These are phyloP conservation scores for Clarias macrocephalus DNA, from an alignment of 2,113 vertebrate species.

Conservation along the genomic window DNA sequence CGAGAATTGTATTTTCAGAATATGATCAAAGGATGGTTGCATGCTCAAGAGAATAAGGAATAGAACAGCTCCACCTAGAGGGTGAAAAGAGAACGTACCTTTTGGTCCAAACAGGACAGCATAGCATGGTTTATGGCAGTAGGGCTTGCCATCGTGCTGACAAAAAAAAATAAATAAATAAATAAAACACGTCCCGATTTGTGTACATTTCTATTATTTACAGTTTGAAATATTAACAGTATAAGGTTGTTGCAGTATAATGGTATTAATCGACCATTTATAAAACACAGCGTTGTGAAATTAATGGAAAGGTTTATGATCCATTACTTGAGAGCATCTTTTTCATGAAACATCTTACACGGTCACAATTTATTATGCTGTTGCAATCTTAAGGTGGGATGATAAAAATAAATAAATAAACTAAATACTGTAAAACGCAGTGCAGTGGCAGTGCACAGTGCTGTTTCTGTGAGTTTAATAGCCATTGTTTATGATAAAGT, in stretches of 20 bases:
- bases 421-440: not conserved
- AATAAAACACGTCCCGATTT: not conserved
- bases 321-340: not conserved
- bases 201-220: not conserved
- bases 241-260: not conserved
- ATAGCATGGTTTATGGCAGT: conserved; percentile 97
- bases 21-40: not conserved
- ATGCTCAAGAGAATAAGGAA: conserved; percentile 15
- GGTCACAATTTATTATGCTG: not conserved
- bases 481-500: not conserved
- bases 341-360: not conserved
- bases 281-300: not conserved
- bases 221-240: not conserved
- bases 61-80: conserved; percentile 70
- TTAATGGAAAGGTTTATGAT: not conserved
- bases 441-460: not conserved
- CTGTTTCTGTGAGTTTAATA: not conserved
- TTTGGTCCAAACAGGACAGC: conserved; percentile 91
- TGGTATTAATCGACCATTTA: not conserved
- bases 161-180: not conserved
- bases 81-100: conserved; percentile 74
- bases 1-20: not conserved
- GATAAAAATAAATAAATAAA: not conserved
- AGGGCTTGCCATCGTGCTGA: conserved; percentile 92
- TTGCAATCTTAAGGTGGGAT: not conserved